These are phyloP conservation scores for Gallinago stenura DNA, from an alignment of 2,797 vertebrate genomes.

Conservation along the genomic window DNA sequence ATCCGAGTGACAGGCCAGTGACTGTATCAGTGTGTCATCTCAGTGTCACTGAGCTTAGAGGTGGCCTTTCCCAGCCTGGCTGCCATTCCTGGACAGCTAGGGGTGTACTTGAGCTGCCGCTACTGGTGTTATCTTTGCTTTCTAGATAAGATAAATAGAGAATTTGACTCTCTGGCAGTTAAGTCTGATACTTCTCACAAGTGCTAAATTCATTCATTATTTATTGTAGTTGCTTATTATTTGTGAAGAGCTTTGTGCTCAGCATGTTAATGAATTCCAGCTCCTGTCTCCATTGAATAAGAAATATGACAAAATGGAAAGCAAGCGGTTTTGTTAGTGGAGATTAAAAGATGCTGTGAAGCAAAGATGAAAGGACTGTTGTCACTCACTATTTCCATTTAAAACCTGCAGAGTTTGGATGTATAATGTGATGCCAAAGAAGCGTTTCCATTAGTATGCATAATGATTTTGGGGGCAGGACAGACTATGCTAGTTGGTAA, in stretches of 20 bases:
- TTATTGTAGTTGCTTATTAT: background rate
- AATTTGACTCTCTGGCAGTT: background rate
- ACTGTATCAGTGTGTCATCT: background rate
- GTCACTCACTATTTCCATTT: background rate
- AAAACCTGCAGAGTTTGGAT: background rate
- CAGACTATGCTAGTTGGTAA: background rate
- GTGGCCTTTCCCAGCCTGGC: background rate
- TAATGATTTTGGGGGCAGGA: background rate
- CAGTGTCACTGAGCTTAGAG: background rate
- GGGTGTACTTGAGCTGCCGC: background rate
- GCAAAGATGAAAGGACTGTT: background rate
- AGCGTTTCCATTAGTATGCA: background rate
- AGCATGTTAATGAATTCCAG: background rate
- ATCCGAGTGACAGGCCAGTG: background rate
- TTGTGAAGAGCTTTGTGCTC: background rate
- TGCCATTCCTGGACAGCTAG: background rate
- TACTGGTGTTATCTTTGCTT: background rate
- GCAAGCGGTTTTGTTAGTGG: background rate
- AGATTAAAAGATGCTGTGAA: background rate
- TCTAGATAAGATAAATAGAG: background rate
- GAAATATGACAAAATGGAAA: conserved; percentile 10
- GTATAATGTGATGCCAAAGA: background rate
- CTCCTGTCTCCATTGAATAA: background rate
- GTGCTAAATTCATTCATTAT: background rate
- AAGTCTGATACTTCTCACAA: background rate